A percentile compares a stretch with the other conserved stretches of the same genome.
phyloP scores from a whole-genome alignment of 2,888 invertebrate genomes.

The Polyploca ridens region DNA sequence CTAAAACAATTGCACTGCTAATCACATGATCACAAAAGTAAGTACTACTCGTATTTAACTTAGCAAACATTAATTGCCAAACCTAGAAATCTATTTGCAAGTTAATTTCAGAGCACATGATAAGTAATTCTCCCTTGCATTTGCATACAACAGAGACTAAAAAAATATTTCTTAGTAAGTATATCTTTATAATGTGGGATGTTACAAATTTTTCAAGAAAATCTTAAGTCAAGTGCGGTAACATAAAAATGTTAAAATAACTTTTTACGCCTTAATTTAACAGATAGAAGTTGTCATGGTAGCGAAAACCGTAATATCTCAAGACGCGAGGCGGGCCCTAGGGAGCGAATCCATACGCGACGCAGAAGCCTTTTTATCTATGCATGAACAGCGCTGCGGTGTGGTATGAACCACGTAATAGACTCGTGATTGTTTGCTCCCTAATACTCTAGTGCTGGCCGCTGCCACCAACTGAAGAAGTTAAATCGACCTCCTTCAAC shows the following conservation, averaged over 20 bases:
- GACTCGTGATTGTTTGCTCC: constrained; percentile 45
- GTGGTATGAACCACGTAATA: constrained; percentile 30
- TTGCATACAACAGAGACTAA: no score
- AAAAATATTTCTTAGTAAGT: no score
- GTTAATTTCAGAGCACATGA: no score
- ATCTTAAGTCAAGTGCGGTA: neutral
- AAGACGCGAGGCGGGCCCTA: constrained; percentile 50
- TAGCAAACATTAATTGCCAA: no score
- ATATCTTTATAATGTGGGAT: no score
- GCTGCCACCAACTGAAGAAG: constrained; percentile 52
- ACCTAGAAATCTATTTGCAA: no score
- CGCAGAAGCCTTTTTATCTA: constrained; percentile 62
- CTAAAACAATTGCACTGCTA: constrained; percentile 12
- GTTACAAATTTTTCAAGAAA: no score
- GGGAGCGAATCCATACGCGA: constrained; percentile 52
- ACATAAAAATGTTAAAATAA: constrained; percentile 19
- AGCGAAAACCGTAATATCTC: constrained; percentile 63
- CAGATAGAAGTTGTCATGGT: constrained; percentile 56
- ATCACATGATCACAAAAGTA: no score
- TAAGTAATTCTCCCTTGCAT: no score
- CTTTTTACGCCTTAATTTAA: constrained; percentile 20
- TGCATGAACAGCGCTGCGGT: constrained; percentile 59
- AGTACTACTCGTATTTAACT: no score
- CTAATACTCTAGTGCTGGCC: constrained; percentile 14
- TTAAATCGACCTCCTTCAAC: constrained; percentile 58